A percentile compares a stretch with the other conserved stretches of the same genome.
Evolutionary conservation across 1,140 invertebrate genomes (phyloP).

Genomic region (Caerostris extrusa): DNA sequence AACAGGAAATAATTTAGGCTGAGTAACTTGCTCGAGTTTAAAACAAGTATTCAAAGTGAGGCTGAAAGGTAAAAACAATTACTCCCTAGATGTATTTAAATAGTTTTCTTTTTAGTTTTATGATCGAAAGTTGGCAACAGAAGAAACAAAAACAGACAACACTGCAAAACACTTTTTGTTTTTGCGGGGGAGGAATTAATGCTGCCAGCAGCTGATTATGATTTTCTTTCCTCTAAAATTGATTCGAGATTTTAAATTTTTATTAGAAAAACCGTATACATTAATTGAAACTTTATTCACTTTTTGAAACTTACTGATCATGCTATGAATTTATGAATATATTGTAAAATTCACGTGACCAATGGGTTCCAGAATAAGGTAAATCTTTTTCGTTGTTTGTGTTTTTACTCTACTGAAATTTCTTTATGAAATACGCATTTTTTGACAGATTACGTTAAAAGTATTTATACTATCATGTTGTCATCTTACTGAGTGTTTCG

Average conservation of each 20-base stretch:
- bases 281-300: no score
- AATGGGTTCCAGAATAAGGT: slow-evolving; percentile 75
- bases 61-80: no score
- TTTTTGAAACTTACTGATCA: not conserved
- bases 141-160: not conserved
- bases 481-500: not conserved
- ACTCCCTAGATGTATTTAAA: not conserved
- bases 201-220: slow-evolving; percentile 30
- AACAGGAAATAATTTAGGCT: no score
- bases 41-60: no score
- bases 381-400: slow-evolving; percentile 17
- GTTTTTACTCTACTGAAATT: not conserved
- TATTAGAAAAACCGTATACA: no score
- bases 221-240: not conserved
- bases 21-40: no score
- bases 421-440: not conserved
- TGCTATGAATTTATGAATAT: slow-evolving; percentile 30
- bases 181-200: slow-evolving; percentile 46
- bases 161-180: slow-evolving; percentile 37
- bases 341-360: slow-evolving; percentile 64
- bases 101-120: not conserved
- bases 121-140: not conserved
- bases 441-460: not conserved
- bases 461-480: not conserved
- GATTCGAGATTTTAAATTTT: not conserved